Base-by-base conservation (phyloP, 1,140 invertebrate genomes). In the Trialeurodes vaporariorum region DNA sequence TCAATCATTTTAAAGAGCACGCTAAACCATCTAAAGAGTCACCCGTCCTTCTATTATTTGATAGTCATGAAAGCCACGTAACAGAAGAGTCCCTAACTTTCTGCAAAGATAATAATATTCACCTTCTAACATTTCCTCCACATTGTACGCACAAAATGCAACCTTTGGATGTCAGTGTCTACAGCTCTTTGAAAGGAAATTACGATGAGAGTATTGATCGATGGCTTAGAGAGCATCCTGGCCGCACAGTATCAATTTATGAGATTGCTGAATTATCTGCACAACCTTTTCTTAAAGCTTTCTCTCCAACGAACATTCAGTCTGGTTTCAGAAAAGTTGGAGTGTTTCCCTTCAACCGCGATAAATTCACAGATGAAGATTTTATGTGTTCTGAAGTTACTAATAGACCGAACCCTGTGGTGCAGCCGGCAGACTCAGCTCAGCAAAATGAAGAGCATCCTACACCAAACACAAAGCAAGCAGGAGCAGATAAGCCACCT, bases 351-450 rank as follows among this genome's bases (percentile, higher is more conserved):
- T 77, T 77, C 34, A 76, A 80, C 70, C 49, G 65, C 68, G 65
- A 76, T 68, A 69, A 79, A 24, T 81, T 81, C 72, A 71, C 64
- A 2, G 75, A 78, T n/a, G 69, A 74, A 64, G 78, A 81, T 69
- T 80, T 78, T 73, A 27, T 69, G 24, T 63, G 17, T n/a, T 69
- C 68, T 23, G 23, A 11, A 5, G 67, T 61, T 34, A 68, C 61
- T 60, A 58, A 65, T 59, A 63, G 67, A 65, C 67, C 67, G n/a
- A n/a, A n/a, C n/a, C n/a, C n/a, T n/a, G n/a, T n/a, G n/a, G n/a
- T n/a, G n/a, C n/a, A n/a, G n/a, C n/a, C n/a, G n/a, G n/a, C n/a
- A n/a, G n/a, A n/a, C n/a, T n/a, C n/a, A n/a, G n/a, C n/a, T n/a
- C n/a, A n/a, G n/a, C n/a, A n/a, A n/a, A n/a, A n/a, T n/a, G n/a